Conservation (phyloP, 2,888 invertebrate genomes). For the Meliscaeva auricollis region DNA sequence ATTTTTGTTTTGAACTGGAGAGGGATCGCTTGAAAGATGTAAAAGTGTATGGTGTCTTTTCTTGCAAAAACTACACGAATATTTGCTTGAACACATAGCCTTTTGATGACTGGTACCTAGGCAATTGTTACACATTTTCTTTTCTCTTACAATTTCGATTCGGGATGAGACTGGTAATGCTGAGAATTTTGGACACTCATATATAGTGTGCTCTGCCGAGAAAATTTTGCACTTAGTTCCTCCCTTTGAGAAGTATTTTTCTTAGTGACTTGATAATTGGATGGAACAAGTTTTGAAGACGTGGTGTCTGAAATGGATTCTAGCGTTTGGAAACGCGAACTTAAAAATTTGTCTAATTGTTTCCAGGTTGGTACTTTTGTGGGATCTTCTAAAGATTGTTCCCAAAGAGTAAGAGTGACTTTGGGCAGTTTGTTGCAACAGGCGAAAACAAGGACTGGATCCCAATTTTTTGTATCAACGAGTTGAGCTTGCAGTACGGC, state of each 20-base stretch:
- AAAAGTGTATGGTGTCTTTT: conserved; percentile 10
- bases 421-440: too few relatives aligned
- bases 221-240: not conserved
- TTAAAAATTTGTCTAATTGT: too few relatives aligned
- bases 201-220: not conserved
- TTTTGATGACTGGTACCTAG: not conserved
- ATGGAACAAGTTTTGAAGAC: not conserved
- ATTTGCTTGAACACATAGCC: conserved; percentile 1
- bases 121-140: not conserved
- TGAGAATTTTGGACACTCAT: not conserved
- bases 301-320: not conserved
- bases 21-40: not conserved
- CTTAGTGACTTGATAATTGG: not conserved
- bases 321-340: too few relatives aligned
- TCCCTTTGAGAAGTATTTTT: not conserved
- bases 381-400: too few relatives aligned
- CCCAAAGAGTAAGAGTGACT: too few relatives aligned
- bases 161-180: not conserved
- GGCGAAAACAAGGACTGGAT: too few relatives aligned
- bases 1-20: not conserved
- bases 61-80: conserved; percentile 1
- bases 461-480: too few relatives aligned
- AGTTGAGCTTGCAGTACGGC: too few relatives aligned
- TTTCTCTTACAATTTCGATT: not conserved
- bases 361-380: too few relatives aligned